Evolutionary conservation across 1,140 invertebrate genomes (phyloP).

Genomic region (Leptonema lineaticorne): DNA sequence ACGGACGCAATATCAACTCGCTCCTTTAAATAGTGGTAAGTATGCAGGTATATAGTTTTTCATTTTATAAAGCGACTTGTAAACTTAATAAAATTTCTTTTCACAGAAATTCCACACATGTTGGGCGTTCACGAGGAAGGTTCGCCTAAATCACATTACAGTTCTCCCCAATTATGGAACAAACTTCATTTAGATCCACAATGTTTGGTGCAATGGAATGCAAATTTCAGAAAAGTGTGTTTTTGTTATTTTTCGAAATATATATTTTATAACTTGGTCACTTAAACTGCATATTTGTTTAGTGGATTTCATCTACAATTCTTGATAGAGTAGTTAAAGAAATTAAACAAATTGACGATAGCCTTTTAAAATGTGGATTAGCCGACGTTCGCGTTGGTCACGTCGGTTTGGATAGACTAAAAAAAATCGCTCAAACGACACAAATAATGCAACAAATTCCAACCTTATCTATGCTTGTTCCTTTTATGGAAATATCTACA

Average conservation of each 20-base stretch:
- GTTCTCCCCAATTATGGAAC: conserved; percentile 59
- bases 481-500: conserved; percentile 74
- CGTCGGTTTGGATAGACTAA: conserved; percentile 67
- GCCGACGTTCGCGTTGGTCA: conserved; percentile 70
- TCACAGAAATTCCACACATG: conserved; percentile 48
- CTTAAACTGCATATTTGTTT: conserved; percentile 42
- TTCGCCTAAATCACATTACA: conserved; percentile 51
- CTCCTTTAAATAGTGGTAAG: conserved; percentile 55
- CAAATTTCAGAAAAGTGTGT: conserved; percentile 63
- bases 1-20: conserved; percentile 58
- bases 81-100: conserved; percentile 6
- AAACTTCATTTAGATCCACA: conserved; percentile 62
- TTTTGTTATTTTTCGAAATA: neutral
- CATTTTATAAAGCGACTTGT: neutral
- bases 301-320: conserved; percentile 82
- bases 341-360: conserved; percentile 68
- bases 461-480: conserved; percentile 67
- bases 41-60: neutral
- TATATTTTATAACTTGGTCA: neutral
- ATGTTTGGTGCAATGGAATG: conserved; percentile 66
- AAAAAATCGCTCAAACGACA: conserved; percentile 65
- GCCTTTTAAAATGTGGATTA: conserved; percentile 66
- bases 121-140: conserved; percentile 54
- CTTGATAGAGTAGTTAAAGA: conserved; percentile 68
- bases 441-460: conserved; percentile 65